These are phyloP conservation scores for Lophotriccus pileatus DNA, from an alignment of 2,797 vertebrate species.

Conservation along the genomic window DNA sequence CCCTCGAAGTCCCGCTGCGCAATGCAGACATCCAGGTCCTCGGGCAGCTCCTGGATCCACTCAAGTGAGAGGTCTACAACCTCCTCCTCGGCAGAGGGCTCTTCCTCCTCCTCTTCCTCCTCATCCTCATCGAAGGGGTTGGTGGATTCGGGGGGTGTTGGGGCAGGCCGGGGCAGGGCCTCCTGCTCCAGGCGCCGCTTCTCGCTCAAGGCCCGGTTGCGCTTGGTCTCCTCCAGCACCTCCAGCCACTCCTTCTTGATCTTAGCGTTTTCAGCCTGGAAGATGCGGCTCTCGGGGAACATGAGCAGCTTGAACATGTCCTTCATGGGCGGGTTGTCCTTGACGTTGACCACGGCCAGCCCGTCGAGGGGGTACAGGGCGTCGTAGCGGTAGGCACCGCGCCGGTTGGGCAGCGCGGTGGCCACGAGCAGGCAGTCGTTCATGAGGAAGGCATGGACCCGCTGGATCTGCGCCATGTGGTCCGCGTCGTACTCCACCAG, in stretches of 20 bases:
- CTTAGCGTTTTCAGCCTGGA: constrained; percentile 97
- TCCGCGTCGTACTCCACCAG: constrained; percentile 93
- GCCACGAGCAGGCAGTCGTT: constrained; percentile 95
- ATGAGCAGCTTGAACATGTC: constrained; percentile 99
- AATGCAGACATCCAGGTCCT: constrained; percentile 96
- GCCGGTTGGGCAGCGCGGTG: constrained; percentile 89
- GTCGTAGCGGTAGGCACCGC: constrained; percentile 90
- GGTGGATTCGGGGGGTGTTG: constrained; percentile 73
- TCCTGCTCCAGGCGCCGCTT: constrained; percentile 86
- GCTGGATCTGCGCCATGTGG: constrained; percentile 93
- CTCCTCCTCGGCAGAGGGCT: constrained; percentile 70
- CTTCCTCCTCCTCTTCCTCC: constrained; percentile 72
- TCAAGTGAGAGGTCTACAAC: constrained; percentile 86
- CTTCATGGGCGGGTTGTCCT: constrained; percentile 98
- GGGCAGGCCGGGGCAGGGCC: constrained; percentile 52
- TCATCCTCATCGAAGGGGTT: constrained; percentile 87
- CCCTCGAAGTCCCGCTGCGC: constrained; percentile 98
- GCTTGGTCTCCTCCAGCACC: constrained; percentile 95
- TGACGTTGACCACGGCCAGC: constrained; percentile 94
- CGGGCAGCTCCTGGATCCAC: constrained; percentile 96
- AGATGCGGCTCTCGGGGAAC: constrained; percentile 96
- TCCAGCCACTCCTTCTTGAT: constrained; percentile 99
- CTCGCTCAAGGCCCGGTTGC: constrained; percentile 87
- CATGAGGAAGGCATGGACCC: constrained; percentile 96
- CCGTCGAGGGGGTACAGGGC: constrained; percentile 93